Evolutionary conservation across 2,113 vertebrate genomes (phyloP), one percentile per base, ranked within the genome.

Genomic region (Acrocephalus arundinaceus): DNA sequence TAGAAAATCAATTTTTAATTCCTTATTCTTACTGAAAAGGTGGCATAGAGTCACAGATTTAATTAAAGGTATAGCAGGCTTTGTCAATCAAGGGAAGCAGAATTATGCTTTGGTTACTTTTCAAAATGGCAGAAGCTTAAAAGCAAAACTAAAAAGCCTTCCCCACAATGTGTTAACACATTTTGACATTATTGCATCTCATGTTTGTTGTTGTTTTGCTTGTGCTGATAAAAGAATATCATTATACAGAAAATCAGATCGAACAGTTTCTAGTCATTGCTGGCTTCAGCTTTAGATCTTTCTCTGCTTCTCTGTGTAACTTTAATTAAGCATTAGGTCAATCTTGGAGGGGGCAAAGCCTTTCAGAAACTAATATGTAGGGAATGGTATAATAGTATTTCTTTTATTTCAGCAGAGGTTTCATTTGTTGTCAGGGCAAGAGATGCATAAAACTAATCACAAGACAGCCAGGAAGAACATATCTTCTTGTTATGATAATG

Each of bases 311-410:
- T 87, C 74, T 94, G 79, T 79, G 67, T 90, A 93, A 86, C 89
- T 96, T 97, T 96, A 97, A 97, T 97, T 97, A 96, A 97, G 94
- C 74, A 94, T 81, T 94, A 82, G 68, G 93, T 95, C 79, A 54
- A 0, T 96, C 79, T 96, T 96, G 67, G 39, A 89, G 73, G 57
- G 83, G 83, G 62, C 27, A 66, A 87, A 65, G 72, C 52, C 76
- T 91, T 94, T 96, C 63, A 86, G 91, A 73, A 97, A 88, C 63
- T 90, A 95, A 81, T 94, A 78, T 15, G 79, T 80, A 58, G 63
- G 63, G 89, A 91, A 88, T 2, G 12, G 13, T 66, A 30, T 80
- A 80, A 74, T 57, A 81, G 52, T 77, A 76, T 63, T 92, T 88
- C 33, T 83, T 94, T 39, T 37, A 57, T 77, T 92, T 96, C 80